Evolutionary conservation across 2,888 invertebrate genomes (phyloP), one percentile per base, ranked within the genome.

Genomic region (Drosophila multiciliata): DNA sequence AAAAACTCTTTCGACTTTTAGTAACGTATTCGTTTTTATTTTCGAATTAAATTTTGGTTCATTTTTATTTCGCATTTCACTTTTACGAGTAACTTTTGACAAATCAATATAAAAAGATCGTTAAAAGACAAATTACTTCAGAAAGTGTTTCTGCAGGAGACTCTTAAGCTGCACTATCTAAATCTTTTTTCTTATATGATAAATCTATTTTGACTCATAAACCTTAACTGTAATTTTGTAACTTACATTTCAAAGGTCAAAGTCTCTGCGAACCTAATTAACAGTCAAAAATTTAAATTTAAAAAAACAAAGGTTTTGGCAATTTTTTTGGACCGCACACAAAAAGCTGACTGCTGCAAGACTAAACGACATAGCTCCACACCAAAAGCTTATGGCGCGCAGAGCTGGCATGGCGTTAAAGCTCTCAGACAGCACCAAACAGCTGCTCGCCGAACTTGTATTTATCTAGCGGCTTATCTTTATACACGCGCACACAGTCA

Each of bases 401-500:
- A 61, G 80, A 66, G 80, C 61, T 72, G 72, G 52, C 62, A 63
- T 36, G 26, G 26, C 12, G n/a, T 11, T 1, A 52, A 54, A 82
- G 82, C 74, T 80, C 54, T 55, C 3, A 7, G 29, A 11, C 40
- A 17, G 20, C n/a, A 20, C 40, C 52, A 75, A 75, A 67, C 84
- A 82, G 86, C 86, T 82, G 82, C 23, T 45, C 26, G 58, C 35
- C 45, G 62, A 79, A 82, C 82, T 66, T 70, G 85, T 84, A 84
- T 84, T 87, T 87, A 84, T 83, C 87, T 87, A 79, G 66, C 60
- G 32, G 65, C 80, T 76, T 84, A 76, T 84, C 76, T 69, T 38
- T 57, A 49, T 66, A 66, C 66, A 66, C 79, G 70, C 73, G 60
- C 62, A 36, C 53, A 42, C 32, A 60, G 67, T 77, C 80, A 72